Percentiles rank a stretch among this genome's conserved stretches.
Evolutionary conservation across 2,797 vertebrate species (phyloP).

Genomic region (Champsocephalus esox): DNA sequence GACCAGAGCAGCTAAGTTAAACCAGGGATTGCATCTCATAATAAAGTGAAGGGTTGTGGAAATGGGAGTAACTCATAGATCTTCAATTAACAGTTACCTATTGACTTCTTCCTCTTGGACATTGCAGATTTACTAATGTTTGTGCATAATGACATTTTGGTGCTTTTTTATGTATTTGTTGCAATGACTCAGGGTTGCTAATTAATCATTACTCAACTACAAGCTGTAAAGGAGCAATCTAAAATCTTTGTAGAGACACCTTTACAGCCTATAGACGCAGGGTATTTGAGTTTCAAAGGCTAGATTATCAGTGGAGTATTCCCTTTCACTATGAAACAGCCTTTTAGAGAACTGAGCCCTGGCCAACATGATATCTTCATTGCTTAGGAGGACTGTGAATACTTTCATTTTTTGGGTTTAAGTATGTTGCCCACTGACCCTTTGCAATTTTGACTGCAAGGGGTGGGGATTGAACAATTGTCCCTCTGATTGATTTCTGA

Average conservation of each 20-base stretch:
- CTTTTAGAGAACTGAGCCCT: not conserved
- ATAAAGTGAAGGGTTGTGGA: not conserved
- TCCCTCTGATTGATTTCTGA: too few species aligned
- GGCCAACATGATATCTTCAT: not conserved
- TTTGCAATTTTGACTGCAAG: too few species aligned
- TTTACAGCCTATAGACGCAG: not conserved
- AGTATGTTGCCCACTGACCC: too few species aligned
- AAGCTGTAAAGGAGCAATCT: not conserved
- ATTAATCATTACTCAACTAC: not conserved
- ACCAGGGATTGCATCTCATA: too few species aligned
- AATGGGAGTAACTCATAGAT: not conserved
- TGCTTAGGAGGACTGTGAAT: not conserved
- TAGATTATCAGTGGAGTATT: not conserved
- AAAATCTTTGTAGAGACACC: not conserved
- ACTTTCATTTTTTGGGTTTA: not conserved
- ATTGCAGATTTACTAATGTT: not conserved
- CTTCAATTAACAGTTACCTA: not conserved
- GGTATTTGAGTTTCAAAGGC: not conserved
- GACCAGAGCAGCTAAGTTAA: not conserved
- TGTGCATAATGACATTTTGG: not conserved
- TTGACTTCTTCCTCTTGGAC: too few species aligned
- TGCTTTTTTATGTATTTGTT: not conserved
- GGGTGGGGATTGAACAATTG: too few species aligned
- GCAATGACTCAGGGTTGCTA: not conserved
- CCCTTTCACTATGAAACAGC: not conserved